Percentiles rank a stretch among this genome's conserved stretches.
Conservation (phyloP, 2,888 invertebrate genomes). For the Cryptosula pallasiana region DNA sequence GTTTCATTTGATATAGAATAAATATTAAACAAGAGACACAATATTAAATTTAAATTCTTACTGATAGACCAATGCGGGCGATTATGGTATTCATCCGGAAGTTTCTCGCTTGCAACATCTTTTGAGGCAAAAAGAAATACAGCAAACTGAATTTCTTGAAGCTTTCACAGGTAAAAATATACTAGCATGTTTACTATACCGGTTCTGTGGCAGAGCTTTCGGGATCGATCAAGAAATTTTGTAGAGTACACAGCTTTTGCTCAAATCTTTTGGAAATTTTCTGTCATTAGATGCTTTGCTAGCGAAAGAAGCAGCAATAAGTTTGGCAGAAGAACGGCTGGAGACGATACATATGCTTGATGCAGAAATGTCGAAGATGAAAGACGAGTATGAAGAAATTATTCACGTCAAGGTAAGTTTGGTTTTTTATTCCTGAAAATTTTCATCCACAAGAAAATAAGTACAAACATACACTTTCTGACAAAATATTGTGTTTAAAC, state of each 20-base stretch:
- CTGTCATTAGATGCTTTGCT: constrained; percentile 12
- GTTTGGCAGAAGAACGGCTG: neutral
- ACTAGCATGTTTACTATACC: too few species aligned
- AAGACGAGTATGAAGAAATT: constrained; percentile 19
- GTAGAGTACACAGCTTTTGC: too few species aligned
- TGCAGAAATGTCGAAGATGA: neutral
- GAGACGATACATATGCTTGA: constrained; percentile 1
- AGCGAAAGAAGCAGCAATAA: constrained; percentile 9
- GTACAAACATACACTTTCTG: too few species aligned
- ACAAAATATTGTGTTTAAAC: too few species aligned
- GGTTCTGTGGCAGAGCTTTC: neutral
- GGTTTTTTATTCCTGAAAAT: too few species aligned
- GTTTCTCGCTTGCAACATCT: constrained; percentile 4
- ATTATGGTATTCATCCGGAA: neutral
- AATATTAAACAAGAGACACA: too few species aligned
- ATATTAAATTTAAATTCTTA: neutral
- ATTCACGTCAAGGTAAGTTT: neutral
- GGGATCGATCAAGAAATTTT: neutral
- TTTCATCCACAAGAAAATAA: too few species aligned
- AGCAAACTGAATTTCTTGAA: neutral
- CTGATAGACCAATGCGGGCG: constrained; percentile 1
- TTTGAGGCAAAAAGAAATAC: constrained; percentile 5
- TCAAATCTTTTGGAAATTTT: too few species aligned
- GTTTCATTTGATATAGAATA: too few species aligned
- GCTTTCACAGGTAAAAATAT: constrained; percentile 19